Conservation (phyloP, 2,797 vertebrate genomes). For the Taeniopygia guttata region DNA sequence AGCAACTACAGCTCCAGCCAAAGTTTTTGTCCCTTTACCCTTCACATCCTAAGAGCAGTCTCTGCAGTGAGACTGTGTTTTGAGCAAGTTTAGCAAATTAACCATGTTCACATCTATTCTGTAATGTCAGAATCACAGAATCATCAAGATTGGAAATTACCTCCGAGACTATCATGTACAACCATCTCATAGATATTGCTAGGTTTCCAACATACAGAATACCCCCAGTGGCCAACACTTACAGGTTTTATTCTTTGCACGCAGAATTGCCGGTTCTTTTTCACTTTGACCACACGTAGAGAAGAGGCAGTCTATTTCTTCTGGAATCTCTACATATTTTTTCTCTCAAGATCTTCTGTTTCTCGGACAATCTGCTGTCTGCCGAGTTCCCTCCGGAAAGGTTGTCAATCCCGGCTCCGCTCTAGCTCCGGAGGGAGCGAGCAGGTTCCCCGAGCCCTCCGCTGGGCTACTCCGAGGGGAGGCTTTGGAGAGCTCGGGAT, state of each 20-base stretch:
- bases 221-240: background rate
- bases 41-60: background rate
- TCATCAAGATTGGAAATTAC: background rate
- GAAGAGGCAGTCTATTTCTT: background rate
- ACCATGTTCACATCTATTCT: background rate
- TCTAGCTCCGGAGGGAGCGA: too few species aligned
- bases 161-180: background rate
- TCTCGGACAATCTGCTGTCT: background rate
- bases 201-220: background rate
- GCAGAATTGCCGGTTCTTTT: background rate
- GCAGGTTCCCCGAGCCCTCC: too few species aligned
- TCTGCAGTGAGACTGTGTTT: background rate
- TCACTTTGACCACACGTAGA: background rate
- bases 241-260: accelerated
- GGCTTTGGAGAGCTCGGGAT: too few species aligned
- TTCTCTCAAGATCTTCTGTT: background rate
- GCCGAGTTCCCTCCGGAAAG: too few species aligned
- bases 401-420: too few species aligned
- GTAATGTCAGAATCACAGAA: background rate
- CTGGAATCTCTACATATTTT: background rate
- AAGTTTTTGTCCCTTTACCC: background rate
- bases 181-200: background rate
- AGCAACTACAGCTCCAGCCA: background rate
- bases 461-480: too few species aligned
- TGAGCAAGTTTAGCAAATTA: background rate